These are phyloP conservation scores for Sarcophilus harrisii DNA, from an alignment of 2,797 vertebrate species.

Conservation along the genomic window DNA sequence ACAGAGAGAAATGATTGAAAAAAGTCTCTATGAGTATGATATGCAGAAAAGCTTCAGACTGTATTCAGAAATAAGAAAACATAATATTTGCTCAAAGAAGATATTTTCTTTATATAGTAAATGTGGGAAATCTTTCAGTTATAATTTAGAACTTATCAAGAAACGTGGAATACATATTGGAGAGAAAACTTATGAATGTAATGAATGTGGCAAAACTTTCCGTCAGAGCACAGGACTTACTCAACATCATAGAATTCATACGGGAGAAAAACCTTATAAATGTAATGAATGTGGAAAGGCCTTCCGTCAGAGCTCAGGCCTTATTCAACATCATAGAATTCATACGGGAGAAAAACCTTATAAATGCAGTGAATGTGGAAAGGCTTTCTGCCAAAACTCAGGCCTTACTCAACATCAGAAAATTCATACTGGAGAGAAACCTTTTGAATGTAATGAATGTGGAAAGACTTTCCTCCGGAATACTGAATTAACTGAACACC, in stretches of 20 bases:
- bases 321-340: conserved; percentile 69
- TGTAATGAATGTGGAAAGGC: conserved; percentile 71
- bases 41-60: conserved; percentile 52
- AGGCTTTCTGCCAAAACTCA: conserved; percentile 55
- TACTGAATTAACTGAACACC: conserved; percentile 71
- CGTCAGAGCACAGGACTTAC: conserved; percentile 68
- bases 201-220: conserved; percentile 66
- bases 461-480: conserved; percentile 74
- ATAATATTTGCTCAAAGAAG: not conserved
- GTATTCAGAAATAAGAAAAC: not conserved
- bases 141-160: conserved; percentile 55
- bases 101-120: conserved; percentile 8
- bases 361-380: conserved; percentile 75
- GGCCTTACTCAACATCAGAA: conserved; percentile 67
- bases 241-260: conserved; percentile 72
- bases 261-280: conserved; percentile 74
- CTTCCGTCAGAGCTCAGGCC: conserved; percentile 72
- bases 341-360: conserved; percentile 78
- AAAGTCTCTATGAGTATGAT: not conserved
- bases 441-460: conserved; percentile 70
- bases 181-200: conserved; percentile 56
- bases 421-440: conserved; percentile 76
- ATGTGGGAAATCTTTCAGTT: conserved; percentile 56
- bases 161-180: conserved; percentile 43
- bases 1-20: not conserved